Base-by-base conservation (phyloP, 2,888 invertebrate genomes). In the Mythimna impura region DNA sequence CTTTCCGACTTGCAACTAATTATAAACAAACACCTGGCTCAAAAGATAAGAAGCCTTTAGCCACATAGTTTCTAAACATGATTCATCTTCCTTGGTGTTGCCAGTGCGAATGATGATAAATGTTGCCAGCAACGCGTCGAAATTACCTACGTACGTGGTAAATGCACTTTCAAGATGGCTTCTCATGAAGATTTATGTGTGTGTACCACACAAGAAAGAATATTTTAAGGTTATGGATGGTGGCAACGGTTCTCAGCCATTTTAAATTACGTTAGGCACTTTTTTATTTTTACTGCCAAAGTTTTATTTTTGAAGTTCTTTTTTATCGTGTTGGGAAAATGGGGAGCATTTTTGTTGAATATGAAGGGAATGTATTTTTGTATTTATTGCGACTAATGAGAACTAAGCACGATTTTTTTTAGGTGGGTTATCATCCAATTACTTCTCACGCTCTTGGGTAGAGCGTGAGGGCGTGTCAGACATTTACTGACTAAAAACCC, bases 161-260 rank as follows among this genome's bases (percentile, higher is more conserved):
- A 90, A 90, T 91, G 89, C 89, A 90, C 86, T 89, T 89, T 84
- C 87, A 89, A 90, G 90, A 89, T 89, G 89, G 87, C 86, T 74
- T 22, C 78, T 81, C 70, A 85, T 87, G 84, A 86, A 89, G 88
- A 90, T 90, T 89, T 89, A 91, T 89, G 82, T 73, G 72, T 75
- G 76, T 81, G 71, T 83, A 72, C 76, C 73, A 78, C 76, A 83
- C 76, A 81, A 81, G 82, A 57, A 80, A 81, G 82, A 85, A 86
- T 83, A 87, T 84, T 87, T 84, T 86, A 80, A 85, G 73, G 81
- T 87, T 85, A 84, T 83, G 80, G 73, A 80, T 81, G 83, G 73
- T 67, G 73, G 64, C 76, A 80, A 78, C 82, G 69, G 76, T 76
- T 65, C 68, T 71, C 69, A 58, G 78, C 75, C 76, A 76, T 79